phyloP scores from a whole-genome alignment of 2,888 invertebrate species.

The Steinernema carpocapsae region DNA sequence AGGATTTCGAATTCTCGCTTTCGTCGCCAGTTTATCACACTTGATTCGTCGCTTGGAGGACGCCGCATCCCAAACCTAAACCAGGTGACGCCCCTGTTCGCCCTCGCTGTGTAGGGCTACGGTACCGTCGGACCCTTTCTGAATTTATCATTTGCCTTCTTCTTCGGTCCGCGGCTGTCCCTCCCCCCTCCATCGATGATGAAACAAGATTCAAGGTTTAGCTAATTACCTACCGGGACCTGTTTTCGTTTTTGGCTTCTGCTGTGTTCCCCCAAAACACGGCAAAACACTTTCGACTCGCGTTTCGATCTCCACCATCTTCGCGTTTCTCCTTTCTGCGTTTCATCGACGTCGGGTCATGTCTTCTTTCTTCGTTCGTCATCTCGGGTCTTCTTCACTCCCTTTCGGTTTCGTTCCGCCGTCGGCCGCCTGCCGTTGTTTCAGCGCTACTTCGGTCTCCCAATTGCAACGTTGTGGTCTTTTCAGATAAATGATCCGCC shows the following conservation, averaged over 20 bases:
- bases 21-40: background rate
- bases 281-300: constrained; percentile 18
- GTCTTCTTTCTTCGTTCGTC: background rate
- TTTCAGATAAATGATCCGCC: constrained; percentile 23
- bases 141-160: background rate
- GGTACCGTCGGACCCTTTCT: background rate
- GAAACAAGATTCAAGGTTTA: constrained; percentile 19
- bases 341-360: constrained; percentile 22
- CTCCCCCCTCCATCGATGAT: background rate
- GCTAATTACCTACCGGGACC: constrained; percentile 16
- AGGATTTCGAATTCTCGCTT: background rate
- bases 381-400: no score
- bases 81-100: background rate
- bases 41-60: background rate
- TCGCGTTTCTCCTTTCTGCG: background rate
- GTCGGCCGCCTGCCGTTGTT: constrained; percentile 22
- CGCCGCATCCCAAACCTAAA: background rate
- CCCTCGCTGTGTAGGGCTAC: background rate
- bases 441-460: background rate
- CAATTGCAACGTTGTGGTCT: constrained; percentile 9
- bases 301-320: background rate
- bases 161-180: background rate
- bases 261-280: constrained; percentile 14
- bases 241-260: constrained; percentile 21
- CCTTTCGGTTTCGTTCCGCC: constrained; percentile 21